Percentiles rank a stretch among this genome's conserved stretches.
Evolutionary conservation across 2,797 vertebrate genomes (phyloP).

Genomic region (Melanogrammus aeglefinus): DNA sequence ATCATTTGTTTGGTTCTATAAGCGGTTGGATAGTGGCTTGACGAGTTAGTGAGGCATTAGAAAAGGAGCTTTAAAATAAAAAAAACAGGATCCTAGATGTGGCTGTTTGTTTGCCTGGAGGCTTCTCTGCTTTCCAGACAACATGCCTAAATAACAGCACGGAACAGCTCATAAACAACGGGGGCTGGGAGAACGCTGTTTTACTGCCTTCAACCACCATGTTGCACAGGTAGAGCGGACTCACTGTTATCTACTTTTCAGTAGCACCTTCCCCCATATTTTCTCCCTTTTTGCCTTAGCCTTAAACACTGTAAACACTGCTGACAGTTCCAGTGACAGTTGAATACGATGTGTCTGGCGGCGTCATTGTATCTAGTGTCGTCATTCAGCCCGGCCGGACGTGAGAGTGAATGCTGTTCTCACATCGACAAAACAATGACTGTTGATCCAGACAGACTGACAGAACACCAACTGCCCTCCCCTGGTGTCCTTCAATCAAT

Average conservation of each 20-base stretch:
- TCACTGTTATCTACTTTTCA: background rate
- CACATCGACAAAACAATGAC: constrained; percentile 61
- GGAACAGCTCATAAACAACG: background rate
- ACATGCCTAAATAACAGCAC: background rate
- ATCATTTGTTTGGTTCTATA: background rate
- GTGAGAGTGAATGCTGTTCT: constrained; percentile 28
- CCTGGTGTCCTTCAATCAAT: constrained; percentile 66
- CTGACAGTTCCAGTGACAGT: constrained; percentile 16
- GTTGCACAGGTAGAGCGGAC: background rate
- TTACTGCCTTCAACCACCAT: background rate
- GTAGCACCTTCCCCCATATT: background rate
- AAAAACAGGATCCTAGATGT: background rate
- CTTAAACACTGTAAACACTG: background rate
- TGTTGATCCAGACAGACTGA: constrained; percentile 64
- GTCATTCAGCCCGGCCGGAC: constrained; percentile 39
- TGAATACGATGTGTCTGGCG: constrained; percentile 24
- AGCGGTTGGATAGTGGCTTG: background rate
- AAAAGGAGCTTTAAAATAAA: background rate
- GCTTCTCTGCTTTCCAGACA: background rate
- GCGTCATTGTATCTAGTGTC: constrained; percentile 27
- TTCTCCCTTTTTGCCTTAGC: background rate
- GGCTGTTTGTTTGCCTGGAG: background rate
- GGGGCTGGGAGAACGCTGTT: background rate
- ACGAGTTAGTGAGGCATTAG: background rate
- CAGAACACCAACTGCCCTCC: constrained; percentile 46